A percentile compares a stretch with the other conserved stretches of the same genome.
Evolutionary conservation across 1,140 invertebrate species (phyloP).

Genomic region (Pentalonia nigronervosa): DNA sequence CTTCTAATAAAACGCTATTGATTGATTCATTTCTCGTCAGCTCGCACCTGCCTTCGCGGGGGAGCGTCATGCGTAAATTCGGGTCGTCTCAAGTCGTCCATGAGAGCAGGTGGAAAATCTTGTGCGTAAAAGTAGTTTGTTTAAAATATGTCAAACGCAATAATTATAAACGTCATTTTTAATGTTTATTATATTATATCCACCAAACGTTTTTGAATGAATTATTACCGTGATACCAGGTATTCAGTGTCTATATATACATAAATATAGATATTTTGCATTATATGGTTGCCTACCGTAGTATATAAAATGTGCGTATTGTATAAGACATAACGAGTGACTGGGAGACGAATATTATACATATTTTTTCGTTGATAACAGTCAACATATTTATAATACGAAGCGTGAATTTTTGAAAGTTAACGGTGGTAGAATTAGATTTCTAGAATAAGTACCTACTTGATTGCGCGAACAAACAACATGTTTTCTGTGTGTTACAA

Average conservation of each 20-base stretch:
- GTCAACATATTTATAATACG: no score
- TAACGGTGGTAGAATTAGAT: no score
- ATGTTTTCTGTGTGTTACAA: neutral
- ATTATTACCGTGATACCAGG: neutral
- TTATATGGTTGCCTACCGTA: neutral
- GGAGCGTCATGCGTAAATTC: neutral
- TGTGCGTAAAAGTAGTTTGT: neutral
- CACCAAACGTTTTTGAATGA: neutral
- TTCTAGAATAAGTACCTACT: no score
- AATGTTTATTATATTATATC: neutral
- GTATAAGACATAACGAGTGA: neutral
- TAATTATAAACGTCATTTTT: neutral
- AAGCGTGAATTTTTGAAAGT: no score
- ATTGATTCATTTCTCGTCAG: neutral
- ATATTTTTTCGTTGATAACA: neutral
- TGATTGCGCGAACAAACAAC: no score
- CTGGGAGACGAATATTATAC: neutral
- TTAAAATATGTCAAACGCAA: constrained; percentile 14
- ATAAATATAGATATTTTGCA: no score
- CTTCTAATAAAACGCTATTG: neutral
- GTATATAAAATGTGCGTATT: neutral
- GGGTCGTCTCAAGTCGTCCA: constrained; percentile 22
- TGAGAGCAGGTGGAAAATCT: constrained; percentile 24
- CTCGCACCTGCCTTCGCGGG: neutral
- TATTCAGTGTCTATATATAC: neutral